Base-by-base conservation (phyloP, 2,888 invertebrate species). In the Zeuzera pyrina region DNA sequence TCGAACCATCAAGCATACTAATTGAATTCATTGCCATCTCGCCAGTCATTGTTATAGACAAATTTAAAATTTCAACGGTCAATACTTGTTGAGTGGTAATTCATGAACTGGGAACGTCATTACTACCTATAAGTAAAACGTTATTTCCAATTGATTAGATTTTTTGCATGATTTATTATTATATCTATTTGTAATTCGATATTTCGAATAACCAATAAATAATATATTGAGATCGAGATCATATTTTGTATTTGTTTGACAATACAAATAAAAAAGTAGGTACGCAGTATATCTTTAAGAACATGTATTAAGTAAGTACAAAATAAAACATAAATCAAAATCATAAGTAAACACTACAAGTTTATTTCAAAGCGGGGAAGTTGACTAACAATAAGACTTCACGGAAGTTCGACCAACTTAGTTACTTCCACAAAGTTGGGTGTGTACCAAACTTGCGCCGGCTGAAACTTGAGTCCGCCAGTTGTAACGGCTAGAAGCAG, bases 401-500 rank as follows among this genome's bases (percentile, higher is more conserved):
- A 47, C 42, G 38, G 43, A 49, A 65, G 57, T 62, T 63, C 43
- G 46, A 34, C 43, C 37, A 57, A 68, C 60, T 66, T 54, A 45
- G 47, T 49, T 49, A 57, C 51, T 59, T 50, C 37, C 48, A 49
- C 52, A 45, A 66, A 74, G 66, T 71, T 69, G 2, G 38, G 44
- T 39, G 58, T 67, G 49, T 52, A 50, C 41, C 37, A 36, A 66
- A 69, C 62, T 70, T 62, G 49, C 42, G 51, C 50, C 41, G 55
- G 45, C 50, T 59, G 47, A 41, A 69, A 65, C 60, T 68, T 53
- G 45, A 53, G 56, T 63, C 49, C 64, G 66, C 64, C 59, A 69
- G 67, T 62, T 67, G 62, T 69, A 70, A 72, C 70, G 58, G 61
- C 52, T 66, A 50, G 49, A 58, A 67, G 64, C 49, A 67, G 67